Evolutionary conservation across 2,888 invertebrate genomes (phyloP).

Genomic region (Ophonus ardosiacus): DNA sequence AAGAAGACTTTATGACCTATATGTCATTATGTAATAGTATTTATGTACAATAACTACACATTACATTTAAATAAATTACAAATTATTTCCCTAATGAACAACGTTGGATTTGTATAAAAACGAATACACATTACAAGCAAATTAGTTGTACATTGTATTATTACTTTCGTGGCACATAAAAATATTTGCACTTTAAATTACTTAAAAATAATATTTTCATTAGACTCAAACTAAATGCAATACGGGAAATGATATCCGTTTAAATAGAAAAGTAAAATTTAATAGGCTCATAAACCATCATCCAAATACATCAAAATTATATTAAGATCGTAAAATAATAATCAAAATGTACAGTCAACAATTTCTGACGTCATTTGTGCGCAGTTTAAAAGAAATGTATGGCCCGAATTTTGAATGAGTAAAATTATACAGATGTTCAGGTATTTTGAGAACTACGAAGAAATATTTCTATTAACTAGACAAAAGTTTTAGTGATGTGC

Average conservation of each 20-base stretch:
- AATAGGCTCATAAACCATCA: no score
- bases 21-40: slow-evolving; percentile 49
- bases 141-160: slow-evolving; percentile 39
- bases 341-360: no score
- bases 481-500: no score
- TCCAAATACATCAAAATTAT: no score
- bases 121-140: slow-evolving; percentile 38
- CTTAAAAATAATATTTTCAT: slow-evolving; percentile 20
- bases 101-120: slow-evolving; percentile 47
- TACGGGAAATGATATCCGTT: not conserved
- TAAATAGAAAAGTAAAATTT: not conserved
- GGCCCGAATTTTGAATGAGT: no score
- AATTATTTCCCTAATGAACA: slow-evolving; percentile 46
- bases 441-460: no score
- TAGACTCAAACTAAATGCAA: slow-evolving; percentile 1
- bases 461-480: no score
- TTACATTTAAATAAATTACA: slow-evolving; percentile 59
- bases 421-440: no score
- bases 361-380: no score
- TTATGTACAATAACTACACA: slow-evolving; percentile 59
- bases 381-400: no score
- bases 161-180: slow-evolving; percentile 43
- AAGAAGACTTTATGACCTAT: slow-evolving; percentile 43
- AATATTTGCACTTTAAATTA: slow-evolving; percentile 40
- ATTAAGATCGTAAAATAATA: no score